Evolutionary conservation across 2,113 vertebrate genomes (phyloP).

Genomic region (Pholis gunnellus): DNA sequence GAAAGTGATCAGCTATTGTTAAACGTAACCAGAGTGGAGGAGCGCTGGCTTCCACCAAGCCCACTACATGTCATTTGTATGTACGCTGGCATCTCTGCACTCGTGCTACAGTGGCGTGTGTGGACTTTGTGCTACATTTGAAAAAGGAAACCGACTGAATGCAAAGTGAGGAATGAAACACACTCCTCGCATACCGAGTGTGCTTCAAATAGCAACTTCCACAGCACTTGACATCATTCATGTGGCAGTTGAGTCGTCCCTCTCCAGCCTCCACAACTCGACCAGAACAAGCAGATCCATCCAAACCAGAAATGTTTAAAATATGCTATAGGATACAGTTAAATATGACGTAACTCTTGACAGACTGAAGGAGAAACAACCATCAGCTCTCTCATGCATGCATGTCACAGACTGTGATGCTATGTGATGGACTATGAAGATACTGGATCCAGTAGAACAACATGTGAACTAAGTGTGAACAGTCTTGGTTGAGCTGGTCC

Average conservation of each 20-base stretch:
- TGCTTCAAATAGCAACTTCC: slow-evolving; percentile 11
- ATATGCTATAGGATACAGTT: neutral
- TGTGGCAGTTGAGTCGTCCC: neutral
- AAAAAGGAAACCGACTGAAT: neutral
- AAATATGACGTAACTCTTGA: slow-evolving; percentile 22
- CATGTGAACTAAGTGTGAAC: slow-evolving; percentile 31
- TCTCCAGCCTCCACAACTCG: slow-evolving; percentile 1
- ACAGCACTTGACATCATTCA: neutral
- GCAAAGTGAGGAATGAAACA: neutral
- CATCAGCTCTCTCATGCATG: slow-evolving; percentile 9
- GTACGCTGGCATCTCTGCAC: slow-evolving; percentile 7
- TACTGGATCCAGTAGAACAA: slow-evolving; percentile 35
- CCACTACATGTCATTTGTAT: neutral
- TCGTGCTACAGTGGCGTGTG: neutral
- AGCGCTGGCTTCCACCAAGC: neutral
- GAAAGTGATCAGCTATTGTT: slow-evolving; percentile 44
- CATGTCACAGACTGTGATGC: slow-evolving; percentile 36
- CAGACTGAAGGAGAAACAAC: slow-evolving; percentile 3
- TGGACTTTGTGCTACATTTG: neutral
- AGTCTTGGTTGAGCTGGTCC: slow-evolving; percentile 33
- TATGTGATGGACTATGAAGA: slow-evolving; percentile 47
- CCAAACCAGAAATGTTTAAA: neutral
- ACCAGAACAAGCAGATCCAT: slow-evolving; percentile 10
- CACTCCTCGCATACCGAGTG: neutral
- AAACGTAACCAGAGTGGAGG: slow-evolving; percentile 22